These are phyloP conservation scores for Melangyna quadrimaculata DNA, from an alignment of 2,888 invertebrate genomes.

Conservation along the genomic window DNA sequence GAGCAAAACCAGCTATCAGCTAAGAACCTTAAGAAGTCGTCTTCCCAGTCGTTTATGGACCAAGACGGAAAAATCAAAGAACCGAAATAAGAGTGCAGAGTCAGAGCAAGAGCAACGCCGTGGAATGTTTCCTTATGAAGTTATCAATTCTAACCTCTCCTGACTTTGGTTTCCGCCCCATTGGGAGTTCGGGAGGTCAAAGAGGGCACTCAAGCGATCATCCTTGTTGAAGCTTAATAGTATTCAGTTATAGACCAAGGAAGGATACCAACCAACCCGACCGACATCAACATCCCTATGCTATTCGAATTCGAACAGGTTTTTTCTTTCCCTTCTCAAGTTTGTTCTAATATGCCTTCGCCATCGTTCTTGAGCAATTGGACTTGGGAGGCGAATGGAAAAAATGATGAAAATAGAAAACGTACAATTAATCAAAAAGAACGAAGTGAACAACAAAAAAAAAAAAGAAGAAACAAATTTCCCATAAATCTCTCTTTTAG, in stretches of 20 bases:
- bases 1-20: conserved; percentile 19
- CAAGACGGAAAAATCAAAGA: conserved; percentile 25
- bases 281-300: conserved; percentile 53
- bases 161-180: conserved; percentile 51
- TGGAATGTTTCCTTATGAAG: conserved; percentile 64
- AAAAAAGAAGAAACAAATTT: conserved; percentile 32
- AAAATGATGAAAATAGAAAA: conserved; percentile 66
- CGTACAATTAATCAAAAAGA: conserved; percentile 68
- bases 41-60: conserved; percentile 24
- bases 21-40: conserved; percentile 38
- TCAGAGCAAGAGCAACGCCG: background rate
- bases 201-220: conserved; percentile 42
- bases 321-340: conserved; percentile 34
- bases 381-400: background rate
- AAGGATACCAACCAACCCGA: background rate
- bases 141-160: conserved; percentile 59
- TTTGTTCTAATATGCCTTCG: conserved; percentile 23
- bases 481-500: conserved; percentile 67
- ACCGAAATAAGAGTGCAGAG: background rate
- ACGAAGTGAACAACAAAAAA: conserved; percentile 36
- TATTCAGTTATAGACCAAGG: conserved; percentile 44
- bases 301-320: conserved; percentile 53
- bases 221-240: conserved; percentile 66
- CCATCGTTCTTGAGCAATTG: background rate
- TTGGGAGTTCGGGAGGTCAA: conserved; percentile 16